Evolutionary conservation across 2,113 vertebrate genomes (phyloP).

Genomic region (Otis tarda): DNA sequence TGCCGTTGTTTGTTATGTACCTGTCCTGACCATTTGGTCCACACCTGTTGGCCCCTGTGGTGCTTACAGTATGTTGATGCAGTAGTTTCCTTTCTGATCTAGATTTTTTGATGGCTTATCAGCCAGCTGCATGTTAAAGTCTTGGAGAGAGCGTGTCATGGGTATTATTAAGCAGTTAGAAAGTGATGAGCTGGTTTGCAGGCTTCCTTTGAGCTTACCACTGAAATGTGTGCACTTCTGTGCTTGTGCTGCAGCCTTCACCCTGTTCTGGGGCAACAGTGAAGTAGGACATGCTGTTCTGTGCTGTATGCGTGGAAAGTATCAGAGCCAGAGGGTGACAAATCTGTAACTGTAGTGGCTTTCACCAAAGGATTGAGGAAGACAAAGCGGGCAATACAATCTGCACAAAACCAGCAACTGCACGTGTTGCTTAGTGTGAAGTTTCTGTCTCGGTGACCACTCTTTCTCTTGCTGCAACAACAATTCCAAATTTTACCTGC

Average conservation of each 20-base stretch:
- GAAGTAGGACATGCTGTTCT: neutral
- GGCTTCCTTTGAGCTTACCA: neutral
- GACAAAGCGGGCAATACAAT: no score
- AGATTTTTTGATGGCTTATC: neutral
- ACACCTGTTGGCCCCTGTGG: accelerated
- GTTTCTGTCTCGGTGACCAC: neutral
- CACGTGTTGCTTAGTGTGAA: accelerated
- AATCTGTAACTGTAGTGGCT: neutral
- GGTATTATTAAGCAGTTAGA: neutral
- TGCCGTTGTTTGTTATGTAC: neutral
- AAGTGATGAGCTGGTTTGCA: neutral
- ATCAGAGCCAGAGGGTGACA: neutral
- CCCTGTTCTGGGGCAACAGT: neutral
- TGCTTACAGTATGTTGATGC: neutral
- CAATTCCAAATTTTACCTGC: neutral
- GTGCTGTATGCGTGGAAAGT: neutral
- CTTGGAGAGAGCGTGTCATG: neutral
- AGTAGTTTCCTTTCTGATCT: neutral
- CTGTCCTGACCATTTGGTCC: neutral
- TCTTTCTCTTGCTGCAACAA: neutral
- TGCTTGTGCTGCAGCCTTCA: neutral
- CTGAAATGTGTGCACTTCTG: neutral
- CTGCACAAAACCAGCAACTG: neutral
- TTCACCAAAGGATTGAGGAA: neutral
- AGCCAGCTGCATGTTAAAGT: neutral